A percentile compares a stretch with the other conserved stretches of the same genome.
Conservation (phyloP, 2,888 invertebrate genomes). For the Hetaerina titia region DNA sequence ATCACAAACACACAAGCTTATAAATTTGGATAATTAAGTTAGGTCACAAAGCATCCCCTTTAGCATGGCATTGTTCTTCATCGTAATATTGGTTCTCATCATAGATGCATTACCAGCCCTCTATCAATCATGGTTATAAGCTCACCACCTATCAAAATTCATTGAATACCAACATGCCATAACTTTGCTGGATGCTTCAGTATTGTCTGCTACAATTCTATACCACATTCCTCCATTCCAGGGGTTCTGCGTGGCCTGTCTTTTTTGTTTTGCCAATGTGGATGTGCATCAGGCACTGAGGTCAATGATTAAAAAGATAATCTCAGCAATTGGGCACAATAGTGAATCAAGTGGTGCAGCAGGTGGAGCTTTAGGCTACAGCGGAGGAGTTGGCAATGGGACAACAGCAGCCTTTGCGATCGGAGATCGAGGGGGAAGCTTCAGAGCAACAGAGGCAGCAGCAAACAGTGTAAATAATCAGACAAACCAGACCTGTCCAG, state of each 20-base stretch:
- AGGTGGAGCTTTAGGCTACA: conserved; percentile 37
- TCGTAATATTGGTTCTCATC: too few relatives aligned
- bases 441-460: conserved; percentile 17
- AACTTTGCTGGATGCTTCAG: too few relatives aligned
- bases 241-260: conserved; percentile 85
- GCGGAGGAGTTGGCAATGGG: conserved; percentile 45
- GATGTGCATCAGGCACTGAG: conserved; percentile 82
- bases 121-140: too few relatives aligned
- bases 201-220: too few relatives aligned
- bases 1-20: too few relatives aligned
- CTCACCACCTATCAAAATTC: too few relatives aligned
- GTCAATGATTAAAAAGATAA: conserved; percentile 74
- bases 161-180: too few relatives aligned
- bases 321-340: conserved; percentile 13
- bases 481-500: conserved; percentile 56
- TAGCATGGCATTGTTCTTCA: too few relatives aligned
- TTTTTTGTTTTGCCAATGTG: conserved; percentile 88
- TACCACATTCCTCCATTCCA: conserved; percentile 74
- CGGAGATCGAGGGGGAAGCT: conserved; percentile 53
- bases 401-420: conserved; percentile 56
- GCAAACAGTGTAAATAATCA: conserved; percentile 53
- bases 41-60: too few relatives aligned
- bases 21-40: too few relatives aligned
- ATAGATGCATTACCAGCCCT: too few relatives aligned
- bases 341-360: conserved; percentile 43